A percentile compares a stretch with the other conserved stretches of the same genome.
phyloP scores from a whole-genome alignment of 2,113 vertebrate species.

The Coregonus clupeaformis region DNA sequence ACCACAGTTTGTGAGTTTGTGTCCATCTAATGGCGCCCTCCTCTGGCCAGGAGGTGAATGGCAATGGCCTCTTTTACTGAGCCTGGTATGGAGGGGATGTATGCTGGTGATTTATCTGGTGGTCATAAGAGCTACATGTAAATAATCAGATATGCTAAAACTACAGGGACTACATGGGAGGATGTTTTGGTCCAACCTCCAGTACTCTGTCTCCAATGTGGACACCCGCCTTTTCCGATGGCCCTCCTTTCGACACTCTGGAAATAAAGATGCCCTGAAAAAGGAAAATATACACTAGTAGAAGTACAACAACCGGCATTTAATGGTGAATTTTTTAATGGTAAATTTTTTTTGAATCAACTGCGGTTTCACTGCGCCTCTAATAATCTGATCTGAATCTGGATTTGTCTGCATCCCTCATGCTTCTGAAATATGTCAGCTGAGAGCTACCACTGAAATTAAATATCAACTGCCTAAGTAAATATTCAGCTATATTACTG shows the following conservation, averaged over 20 bases:
- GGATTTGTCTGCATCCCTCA: neutral
- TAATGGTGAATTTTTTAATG: neutral
- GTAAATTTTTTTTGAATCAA: no score
- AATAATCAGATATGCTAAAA: neutral
- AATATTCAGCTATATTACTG: no score
- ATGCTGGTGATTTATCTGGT: neutral
- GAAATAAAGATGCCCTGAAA: slow-evolving; percentile 75
- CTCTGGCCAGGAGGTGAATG: slow-evolving; percentile 47
- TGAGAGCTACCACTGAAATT: no score
- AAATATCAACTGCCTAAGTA: neutral
- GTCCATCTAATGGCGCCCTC: slow-evolving; percentile 53
- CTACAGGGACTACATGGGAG: neutral
- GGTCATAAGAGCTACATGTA: neutral
- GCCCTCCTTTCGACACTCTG: slow-evolving; percentile 70
- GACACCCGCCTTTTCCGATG: slow-evolving; percentile 71
- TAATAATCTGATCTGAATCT: neutral
- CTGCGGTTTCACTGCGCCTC: neutral
- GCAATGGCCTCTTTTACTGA: neutral
- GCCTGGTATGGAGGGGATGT: neutral
- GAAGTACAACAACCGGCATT: neutral
- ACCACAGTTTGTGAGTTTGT: neutral
- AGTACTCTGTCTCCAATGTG: slow-evolving; percentile 70
- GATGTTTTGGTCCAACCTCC: slow-evolving; percentile 62
- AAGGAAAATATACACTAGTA: neutral
- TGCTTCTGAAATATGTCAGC: neutral